A percentile compares a stretch with the other conserved stretches of the same genome.
These are phyloP conservation scores for Trachelipus rathkii DNA, from an alignment of 1,140 invertebrate genomes.

Conservation along the genomic window DNA sequence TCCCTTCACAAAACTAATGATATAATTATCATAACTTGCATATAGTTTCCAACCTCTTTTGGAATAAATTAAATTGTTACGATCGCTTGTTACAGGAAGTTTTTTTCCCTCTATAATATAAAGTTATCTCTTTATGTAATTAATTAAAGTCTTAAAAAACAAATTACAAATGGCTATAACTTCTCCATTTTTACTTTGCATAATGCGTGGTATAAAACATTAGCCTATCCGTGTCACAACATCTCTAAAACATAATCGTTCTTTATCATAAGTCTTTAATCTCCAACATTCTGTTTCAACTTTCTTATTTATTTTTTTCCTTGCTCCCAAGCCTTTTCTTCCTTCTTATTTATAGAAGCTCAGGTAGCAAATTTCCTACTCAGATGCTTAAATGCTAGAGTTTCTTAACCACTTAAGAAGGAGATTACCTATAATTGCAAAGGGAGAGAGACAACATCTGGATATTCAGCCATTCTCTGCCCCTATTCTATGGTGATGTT, in stretches of 20 bases:
- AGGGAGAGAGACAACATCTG: not conserved
- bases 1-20: too few relatives aligned
- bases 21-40: too few relatives aligned
- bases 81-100: too few relatives aligned
- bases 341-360: not conserved
- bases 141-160: not conserved
- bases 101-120: too few relatives aligned
- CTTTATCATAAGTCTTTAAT: not conserved
- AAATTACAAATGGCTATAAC: not conserved
- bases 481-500: not conserved
- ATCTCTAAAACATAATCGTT: not conserved
- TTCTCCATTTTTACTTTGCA: not conserved
- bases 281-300: not conserved
- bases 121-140: not conserved
- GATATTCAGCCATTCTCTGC: not conserved
- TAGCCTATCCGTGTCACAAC: not conserved
- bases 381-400: not conserved
- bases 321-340: not conserved
- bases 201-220: not conserved
- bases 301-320: not conserved
- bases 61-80: too few relatives aligned
- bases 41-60: too few relatives aligned
- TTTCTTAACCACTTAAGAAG: not conserved
- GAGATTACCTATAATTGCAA: conserved; percentile 8
- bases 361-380: conserved; percentile 7